Base-by-base conservation (phyloP, 1,140 invertebrate genomes). In the Bradysia coprophila region DNA sequence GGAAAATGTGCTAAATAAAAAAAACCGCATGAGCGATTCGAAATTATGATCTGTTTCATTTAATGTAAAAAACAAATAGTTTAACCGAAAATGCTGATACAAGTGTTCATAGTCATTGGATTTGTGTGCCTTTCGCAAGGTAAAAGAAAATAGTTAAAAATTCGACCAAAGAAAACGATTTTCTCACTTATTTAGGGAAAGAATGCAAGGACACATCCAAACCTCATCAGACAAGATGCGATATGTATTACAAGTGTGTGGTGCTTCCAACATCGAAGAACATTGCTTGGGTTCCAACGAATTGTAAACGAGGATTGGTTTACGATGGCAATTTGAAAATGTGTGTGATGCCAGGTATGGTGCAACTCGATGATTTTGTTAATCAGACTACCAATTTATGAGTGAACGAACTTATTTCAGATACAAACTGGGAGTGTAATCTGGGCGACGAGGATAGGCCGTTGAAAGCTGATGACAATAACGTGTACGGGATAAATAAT, bases 271-370 rank as follows among this genome's bases (percentile, higher is more conserved):
- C 49, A 51, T 31, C 59, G 56, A 2, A 39, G 6, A 21, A 56
- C 55, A 60, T 65, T 37, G 62, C 62, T 5, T 71, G 68, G 68
- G 50, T 62, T 3, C 67, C 67, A 1, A 49, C 54, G n/a, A 64
- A 57, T 41, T 71, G 68, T 45, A 53, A 56, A 20, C 49, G 65
- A 11, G 66, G 64, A 23, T 49, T 70, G 43, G 51, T 70, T 9
- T 70, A 65, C 44, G 61, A 69, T 32, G 56, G 61, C 15, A 57
- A 59, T 49, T 49, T 68, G 18, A 51, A 56, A 42, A 56, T 61
- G 20, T 70, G 68, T 44, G 63, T 68, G 4, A 23, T 68, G 21
- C 59, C 67, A 6, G 57, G 59, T 39, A 36, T n/a, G n/a, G n/a
- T n/a, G n/a, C n/a, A n/a, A n/a, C n/a, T n/a, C n/a, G n/a, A n/a